Base-by-base conservation (phyloP, 2,113 vertebrate species). In the Amia ocellicauda region DNA sequence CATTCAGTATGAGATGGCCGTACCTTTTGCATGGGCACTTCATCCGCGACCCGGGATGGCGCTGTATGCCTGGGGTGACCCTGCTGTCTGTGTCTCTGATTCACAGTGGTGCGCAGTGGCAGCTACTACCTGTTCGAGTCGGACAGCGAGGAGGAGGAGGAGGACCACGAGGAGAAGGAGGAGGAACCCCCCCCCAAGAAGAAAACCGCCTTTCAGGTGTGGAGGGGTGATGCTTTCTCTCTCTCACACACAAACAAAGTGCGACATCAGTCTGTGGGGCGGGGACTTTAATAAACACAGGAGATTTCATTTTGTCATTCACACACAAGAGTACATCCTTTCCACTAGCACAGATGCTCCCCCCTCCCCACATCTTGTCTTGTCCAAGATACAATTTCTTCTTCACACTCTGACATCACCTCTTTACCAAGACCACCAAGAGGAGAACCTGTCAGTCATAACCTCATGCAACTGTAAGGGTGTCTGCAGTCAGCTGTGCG, bases 151-250 rank as follows among this genome's bases (percentile, higher is more conserved):
- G 88, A 91, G 3, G 85, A 88, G 17, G 80, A 86, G 0, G 67
- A 76, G 3, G 64, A 29, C 3, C 64, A 43, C n/a, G n/a, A 81
- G 53, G 81, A 77, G 62, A 82, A 80, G 66, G 73, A 71, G 58
- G 74, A 85, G 23, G 73, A 79, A 22, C 24, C 58, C 28, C 53
- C 66, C 16, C 53, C 74, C 3, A 85, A 83, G 66, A 88, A 87
- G 69, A 85, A 84, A 70, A 82, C 83, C 55, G 89, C 87, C 28
- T 87, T 91, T 65, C 89, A 89, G 86, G 89, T 87, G 7, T 63
- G 62, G 28, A 61, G 23, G 22, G 11, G 16, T n/a, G 24, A 26
- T 43, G 13, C 19, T 26, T 55, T 53, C 19, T 55, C 43, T n/a
- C n/a, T n/a, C n/a, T n/a, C n/a, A n/a, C n/a, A n/a, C n/a, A n/a